Percentiles rank a stretch among this genome's conserved stretches.
These are phyloP conservation scores for Urophycis tenuis DNA, from an alignment of 2,797 vertebrate species.

Conservation along the genomic window DNA sequence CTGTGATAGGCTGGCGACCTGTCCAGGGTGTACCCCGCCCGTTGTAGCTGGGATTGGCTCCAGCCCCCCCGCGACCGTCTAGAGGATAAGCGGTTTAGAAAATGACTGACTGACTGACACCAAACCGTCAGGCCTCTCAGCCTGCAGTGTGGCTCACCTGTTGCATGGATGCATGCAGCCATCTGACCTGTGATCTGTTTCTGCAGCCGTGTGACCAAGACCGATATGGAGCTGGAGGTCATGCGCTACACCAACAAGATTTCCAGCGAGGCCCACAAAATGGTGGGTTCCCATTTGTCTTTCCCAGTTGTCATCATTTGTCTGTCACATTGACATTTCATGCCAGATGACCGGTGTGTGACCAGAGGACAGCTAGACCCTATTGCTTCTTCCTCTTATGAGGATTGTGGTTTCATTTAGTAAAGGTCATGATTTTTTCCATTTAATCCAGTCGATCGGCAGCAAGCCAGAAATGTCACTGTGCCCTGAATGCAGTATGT, in stretches of 20 bases:
- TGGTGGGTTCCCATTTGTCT: constrained; percentile 73
- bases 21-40: too few species aligned
- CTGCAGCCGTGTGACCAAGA: constrained; percentile 86
- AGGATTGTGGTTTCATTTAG: not conserved
- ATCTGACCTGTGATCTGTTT: constrained; percentile 13
- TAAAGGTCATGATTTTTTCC: not conserved
- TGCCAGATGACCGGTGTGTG: not conserved
- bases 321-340: not conserved
- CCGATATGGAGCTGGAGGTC: constrained; percentile 95
- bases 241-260: constrained; percentile 92
- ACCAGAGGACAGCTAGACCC: not conserved
- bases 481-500: not conserved
- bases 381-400: not conserved
- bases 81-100: too few species aligned
- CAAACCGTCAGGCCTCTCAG: not conserved
- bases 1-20: too few species aligned
- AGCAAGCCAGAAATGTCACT: not conserved
- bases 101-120: too few species aligned
- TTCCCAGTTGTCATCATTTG: too few species aligned
- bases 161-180: not conserved
- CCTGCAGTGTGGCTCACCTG: not conserved
- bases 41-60: too few species aligned
- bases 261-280: constrained; percentile 94
- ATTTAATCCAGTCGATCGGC: not conserved
- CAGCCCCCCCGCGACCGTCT: too few species aligned